A percentile compares a stretch with the other conserved stretches of the same genome.
phyloP scores from a whole-genome alignment of 2,888 invertebrate species.

The Eristalis arbustorum region DNA sequence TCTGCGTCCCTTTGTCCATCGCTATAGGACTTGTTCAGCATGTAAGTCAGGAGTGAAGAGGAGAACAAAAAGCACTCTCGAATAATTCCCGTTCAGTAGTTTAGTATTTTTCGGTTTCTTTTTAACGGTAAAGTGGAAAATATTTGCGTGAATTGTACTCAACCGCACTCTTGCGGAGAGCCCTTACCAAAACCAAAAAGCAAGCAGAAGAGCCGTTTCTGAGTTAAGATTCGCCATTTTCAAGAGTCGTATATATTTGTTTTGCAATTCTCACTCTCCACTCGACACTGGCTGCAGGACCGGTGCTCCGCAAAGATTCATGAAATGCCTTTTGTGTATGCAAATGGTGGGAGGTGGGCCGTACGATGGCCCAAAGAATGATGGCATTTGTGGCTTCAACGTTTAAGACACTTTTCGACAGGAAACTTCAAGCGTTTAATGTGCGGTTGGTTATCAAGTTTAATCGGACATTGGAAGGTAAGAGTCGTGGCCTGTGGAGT shows the following conservation, averaged over 20 bases:
- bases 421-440: slow-evolving; percentile 5
- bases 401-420: slow-evolving; percentile 1
- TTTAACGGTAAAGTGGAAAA: slow-evolving; percentile 41
- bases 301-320: slow-evolving; percentile 26
- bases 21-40: background rate
- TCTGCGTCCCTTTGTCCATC: background rate
- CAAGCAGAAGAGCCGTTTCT: slow-evolving; percentile 7
- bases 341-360: slow-evolving; percentile 10
- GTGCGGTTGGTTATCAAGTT: background rate
- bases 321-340: slow-evolving; percentile 38
- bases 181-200: background rate
- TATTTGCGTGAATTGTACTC: slow-evolving; percentile 47
- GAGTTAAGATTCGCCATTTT: slow-evolving; percentile 34
- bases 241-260: slow-evolving; percentile 15
- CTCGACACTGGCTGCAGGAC: slow-evolving; percentile 6
- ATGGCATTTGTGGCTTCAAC: slow-evolving; percentile 8
- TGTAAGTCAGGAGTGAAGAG: slow-evolving; percentile 22
- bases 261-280: slow-evolving; percentile 28
- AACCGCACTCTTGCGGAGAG: background rate
- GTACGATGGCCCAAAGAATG: background rate
- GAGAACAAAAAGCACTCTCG: slow-evolving; percentile 58
- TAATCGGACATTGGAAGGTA: background rate
- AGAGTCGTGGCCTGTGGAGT: background rate
- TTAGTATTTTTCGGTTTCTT: slow-evolving; percentile 1
- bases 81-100: slow-evolving; percentile 45